phyloP scores from a whole-genome alignment of 2,797 vertebrate species.

The Propithecus perrieri region DNA sequence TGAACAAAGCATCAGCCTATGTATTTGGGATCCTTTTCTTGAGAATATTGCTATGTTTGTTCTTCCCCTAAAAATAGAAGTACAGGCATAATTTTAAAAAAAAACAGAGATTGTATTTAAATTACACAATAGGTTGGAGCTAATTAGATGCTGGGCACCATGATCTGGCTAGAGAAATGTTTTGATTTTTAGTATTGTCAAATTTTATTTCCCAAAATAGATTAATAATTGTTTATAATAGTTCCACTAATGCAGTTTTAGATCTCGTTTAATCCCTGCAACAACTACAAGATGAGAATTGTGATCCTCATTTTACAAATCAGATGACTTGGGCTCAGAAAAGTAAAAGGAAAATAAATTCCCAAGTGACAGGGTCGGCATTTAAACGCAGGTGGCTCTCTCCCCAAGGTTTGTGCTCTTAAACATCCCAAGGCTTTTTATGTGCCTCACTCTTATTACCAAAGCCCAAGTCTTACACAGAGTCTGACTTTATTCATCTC shows the following conservation, averaged over 20 bases:
- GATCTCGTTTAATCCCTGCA: slow-evolving; percentile 35
- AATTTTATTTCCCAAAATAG: background rate
- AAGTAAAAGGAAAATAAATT: slow-evolving; percentile 38
- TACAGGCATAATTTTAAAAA: background rate
- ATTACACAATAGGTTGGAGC: background rate
- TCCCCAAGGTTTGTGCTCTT: background rate
- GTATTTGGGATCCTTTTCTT: background rate
- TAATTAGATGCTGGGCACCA: background rate
- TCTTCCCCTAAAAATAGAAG: background rate
- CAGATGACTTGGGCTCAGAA: background rate
- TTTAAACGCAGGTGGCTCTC: background rate
- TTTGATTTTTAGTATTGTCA: background rate
- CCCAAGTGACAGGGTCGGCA: background rate
- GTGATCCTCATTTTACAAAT: background rate
- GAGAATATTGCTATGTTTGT: background rate
- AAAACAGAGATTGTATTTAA: slow-evolving; percentile 1
- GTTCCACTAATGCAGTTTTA: slow-evolving; percentile 15
- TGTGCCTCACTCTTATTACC: background rate
- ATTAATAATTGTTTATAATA: background rate
- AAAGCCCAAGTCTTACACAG: background rate
- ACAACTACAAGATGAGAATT: slow-evolving; percentile 24
- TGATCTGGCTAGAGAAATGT: background rate
- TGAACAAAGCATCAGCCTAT: background rate
- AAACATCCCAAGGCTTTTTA: background rate
- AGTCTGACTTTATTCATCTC: background rate